Evolutionary conservation across 2,113 vertebrate genomes (phyloP), one percentile per base, ranked within the genome.

Genomic region (Pseudolaguvia tuberculata): DNA sequence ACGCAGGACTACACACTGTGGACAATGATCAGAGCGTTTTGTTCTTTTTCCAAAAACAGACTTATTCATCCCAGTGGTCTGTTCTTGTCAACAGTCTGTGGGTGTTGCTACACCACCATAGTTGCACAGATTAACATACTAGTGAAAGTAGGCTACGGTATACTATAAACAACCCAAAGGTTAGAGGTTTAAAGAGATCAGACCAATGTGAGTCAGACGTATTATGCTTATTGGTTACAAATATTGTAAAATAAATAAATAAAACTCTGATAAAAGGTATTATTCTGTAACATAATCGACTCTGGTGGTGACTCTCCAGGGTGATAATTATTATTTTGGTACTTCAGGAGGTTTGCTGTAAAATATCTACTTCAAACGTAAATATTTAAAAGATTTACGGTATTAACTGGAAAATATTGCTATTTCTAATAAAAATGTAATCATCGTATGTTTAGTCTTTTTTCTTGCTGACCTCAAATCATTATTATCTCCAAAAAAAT

Each of bases 21-120:
- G 59, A 72, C 63, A 42, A 76, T 77, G 84, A 76, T 81, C 80
- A 80, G 55, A 79, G 79, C n/a, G 29, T 45, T 27, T 73, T 68
- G 65, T 85, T 83, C 84, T 85, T 88, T 86, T 86, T 84, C n/a
- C 80, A 81, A 74, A 1, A 47, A 62, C 68, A 69, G 73, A 56
- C 67, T 82, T 72, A 52, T 21, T 72, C 53, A 0, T 13, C 65
- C 68, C 58, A 66, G 56, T 78, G 73, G 74, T 71, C 73, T 75
- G 61, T 45, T 25, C 75, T 82, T 63, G 10, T 57, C 39, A 12
- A 62, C 52, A 56, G 66, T 52, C 51, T 63, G 79, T 79, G 78
- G 82, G 21, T 66, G 11, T 18, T 42, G 31, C 35, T 35, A 1
- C 75, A 27, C 18, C 39, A 5, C 23, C 39, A 27, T 56, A 58